Base-by-base conservation (phyloP, 2,113 vertebrate species). In the Psittacus erithacus region DNA sequence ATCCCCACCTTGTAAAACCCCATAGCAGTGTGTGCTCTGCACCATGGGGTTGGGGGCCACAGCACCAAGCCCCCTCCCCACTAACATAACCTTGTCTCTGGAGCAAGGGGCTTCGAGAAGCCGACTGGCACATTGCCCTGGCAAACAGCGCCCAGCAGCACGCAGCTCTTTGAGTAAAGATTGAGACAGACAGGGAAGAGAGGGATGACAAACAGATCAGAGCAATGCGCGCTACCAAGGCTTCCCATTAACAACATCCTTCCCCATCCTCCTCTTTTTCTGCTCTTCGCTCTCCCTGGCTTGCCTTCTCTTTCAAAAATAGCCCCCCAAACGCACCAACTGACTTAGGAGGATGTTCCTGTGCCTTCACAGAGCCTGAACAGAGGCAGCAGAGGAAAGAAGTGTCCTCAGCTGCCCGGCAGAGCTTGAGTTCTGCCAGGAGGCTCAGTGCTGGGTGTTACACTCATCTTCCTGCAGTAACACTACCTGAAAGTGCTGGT, bases 51-150 rank as follows among this genome's bases (percentile, higher is more conserved):
- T 1, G 13, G 31, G 41, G 53, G 23, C 60, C 22, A 12, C 3
- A 1, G 4, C 1, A 0, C 12, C 0, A 16, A 47, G 62, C n/a
- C 8, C 33, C 43, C 8, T 28, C 43, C 46, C 29, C 1, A 0
- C 3, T 31, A 59, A 6, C 53, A 2, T 2, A 18, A 1, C 44
- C 38, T 18, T 3, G 18, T 10, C 25, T 23, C 50, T 11, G 18
- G 53, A 39, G 53, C 47, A 9, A 39, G 53, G 43, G 47, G 55
- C 74, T 84, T 8, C 0, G 3, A 52, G 69, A 39, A 17, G 5
- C 3, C 0, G 4, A 43, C 67, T 46, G 53, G 73, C 38, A 22
- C 15, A 2, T 28, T 1, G 16, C 67, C 88, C 38, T 4, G 76
- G 75, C 43, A 9, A 33, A 18, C 38, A 10, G 76, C 59, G 13